These are phyloP conservation scores for Ceratitis capitata DNA, from an alignment of 1,140 invertebrate species.

Conservation along the genomic window DNA sequence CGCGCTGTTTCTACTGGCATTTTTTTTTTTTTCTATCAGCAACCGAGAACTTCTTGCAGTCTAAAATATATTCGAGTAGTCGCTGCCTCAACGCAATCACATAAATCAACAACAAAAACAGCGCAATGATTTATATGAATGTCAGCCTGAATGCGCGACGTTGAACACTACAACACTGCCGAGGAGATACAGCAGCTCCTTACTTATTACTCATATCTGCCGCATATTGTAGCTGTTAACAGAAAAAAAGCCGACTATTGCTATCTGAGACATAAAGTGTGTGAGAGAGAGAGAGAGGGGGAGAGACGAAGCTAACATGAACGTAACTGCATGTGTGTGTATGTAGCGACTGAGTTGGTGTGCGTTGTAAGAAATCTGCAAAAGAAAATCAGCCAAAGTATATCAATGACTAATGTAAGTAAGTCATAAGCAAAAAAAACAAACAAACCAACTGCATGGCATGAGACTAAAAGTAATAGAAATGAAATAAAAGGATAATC, in stretches of 20 bases:
- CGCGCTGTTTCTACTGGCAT: neutral
- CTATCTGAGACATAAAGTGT: neutral
- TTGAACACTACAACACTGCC: neutral
- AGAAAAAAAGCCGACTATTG: neutral
- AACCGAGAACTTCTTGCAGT: no score
- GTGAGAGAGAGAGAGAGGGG: neutral
- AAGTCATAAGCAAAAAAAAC: neutral
- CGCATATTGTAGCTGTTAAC: neutral
- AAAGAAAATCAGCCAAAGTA: conserved; percentile 20
- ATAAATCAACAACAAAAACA: conserved; percentile 35
- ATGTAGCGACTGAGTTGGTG: no score
- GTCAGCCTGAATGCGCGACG: neutral
- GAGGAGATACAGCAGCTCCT: neutral
- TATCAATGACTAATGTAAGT: conserved; percentile 15
- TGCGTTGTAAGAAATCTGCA: no score
- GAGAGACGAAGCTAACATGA: neutral
- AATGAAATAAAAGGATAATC: conserved; percentile 42
- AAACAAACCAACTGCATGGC: neutral
- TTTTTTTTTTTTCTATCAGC: neutral
- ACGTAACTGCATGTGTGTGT: no score
- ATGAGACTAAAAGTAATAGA: conserved; percentile 6
- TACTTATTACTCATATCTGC: neutral
- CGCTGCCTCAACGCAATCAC: neutral
- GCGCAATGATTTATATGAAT: conserved; percentile 22
- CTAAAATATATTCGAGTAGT: neutral